Evolutionary conservation across 2,888 invertebrate species (phyloP), one percentile per base, ranked within the genome.

Genomic region (Meiosimyza platycephala): DNA sequence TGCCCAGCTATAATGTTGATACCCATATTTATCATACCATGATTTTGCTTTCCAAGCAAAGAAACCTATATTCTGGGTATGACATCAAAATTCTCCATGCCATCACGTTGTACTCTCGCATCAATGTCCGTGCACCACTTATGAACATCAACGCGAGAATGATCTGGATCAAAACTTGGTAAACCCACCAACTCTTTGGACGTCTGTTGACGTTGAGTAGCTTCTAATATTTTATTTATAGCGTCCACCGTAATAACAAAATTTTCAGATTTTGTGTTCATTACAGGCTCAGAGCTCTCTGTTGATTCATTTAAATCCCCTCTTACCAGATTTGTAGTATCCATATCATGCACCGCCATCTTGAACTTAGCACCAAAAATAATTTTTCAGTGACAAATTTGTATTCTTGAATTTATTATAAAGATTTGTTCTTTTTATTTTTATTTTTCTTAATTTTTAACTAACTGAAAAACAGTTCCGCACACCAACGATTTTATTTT

Each of bases 101-200:
- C 62, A 57, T 75, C 74, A 15, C 76, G 73, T 65, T 67, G 60
- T 51, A 77, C 74, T 70, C 75, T 75, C 22, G 68, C 63, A 54
- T 75, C 74, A 33, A 76, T 51, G 69, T 74, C 74, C 18, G 18
- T 65, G 50, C 75, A 75, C 62, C 66, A 74, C 18, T 65, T 73
- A 13, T 72, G 70, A 55, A 72, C 69, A 55, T 70, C 74, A 52
- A 71, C 57, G 65, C 72, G 73, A 54, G 74, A 76, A 51, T n/a
- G n/a, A n/a, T 74, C 73, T 52, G 76, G 74, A 59, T 76, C 73
- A 68, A 76, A 75, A 62, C 69, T 69, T 54, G 73, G 75, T 59
- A 75, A 74, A n/a, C 73, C 73, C 40, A 59, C 63, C n/a, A 68
- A 70, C 22, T 59, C 68, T 63, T 48, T 71, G n/a, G 48, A 55